Conservation (phyloP, 2,113 vertebrate species). For the Melanerpes formicivorus region DNA sequence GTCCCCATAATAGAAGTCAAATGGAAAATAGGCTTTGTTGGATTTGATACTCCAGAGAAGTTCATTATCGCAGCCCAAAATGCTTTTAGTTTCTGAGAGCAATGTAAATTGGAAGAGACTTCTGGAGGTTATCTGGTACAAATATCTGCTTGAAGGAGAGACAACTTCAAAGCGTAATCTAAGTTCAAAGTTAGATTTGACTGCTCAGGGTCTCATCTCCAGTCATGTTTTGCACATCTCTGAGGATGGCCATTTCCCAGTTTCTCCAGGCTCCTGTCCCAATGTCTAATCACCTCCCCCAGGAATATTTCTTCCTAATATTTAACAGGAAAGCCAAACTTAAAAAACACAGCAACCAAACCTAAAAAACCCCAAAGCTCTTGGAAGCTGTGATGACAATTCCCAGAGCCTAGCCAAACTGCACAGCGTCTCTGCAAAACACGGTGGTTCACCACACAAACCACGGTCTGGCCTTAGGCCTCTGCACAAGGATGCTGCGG, state of each 20-base stretch:
- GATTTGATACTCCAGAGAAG: neutral
- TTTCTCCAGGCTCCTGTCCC: rapidly evolving
- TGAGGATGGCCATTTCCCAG: no score
- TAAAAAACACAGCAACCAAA: rapidly evolving
- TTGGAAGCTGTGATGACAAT: rapidly evolving
- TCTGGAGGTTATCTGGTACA: no score
- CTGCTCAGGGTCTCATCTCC: neutral
- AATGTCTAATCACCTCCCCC: neutral
- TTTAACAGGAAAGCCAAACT: neutral
- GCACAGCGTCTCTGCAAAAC: rapidly evolving
- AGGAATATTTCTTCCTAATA: neutral
- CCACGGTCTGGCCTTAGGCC: rapidly evolving
- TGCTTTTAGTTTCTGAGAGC: neutral
- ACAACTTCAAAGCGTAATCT: rapidly evolving
- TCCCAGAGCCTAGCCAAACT: rapidly evolving
- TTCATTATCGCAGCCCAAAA: neutral
- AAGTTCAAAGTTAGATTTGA: no score
- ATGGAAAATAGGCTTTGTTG: neutral
- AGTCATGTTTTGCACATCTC: rapidly evolving
- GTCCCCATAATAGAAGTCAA: rapidly evolving
- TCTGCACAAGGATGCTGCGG: neutral
- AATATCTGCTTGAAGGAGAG: neutral
- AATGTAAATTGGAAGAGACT: neutral
- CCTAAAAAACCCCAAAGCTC: neutral
- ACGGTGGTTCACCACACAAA: neutral